Conservation (phyloP, 2,113 vertebrate species). For the Paramormyrops kingsleyae region DNA sequence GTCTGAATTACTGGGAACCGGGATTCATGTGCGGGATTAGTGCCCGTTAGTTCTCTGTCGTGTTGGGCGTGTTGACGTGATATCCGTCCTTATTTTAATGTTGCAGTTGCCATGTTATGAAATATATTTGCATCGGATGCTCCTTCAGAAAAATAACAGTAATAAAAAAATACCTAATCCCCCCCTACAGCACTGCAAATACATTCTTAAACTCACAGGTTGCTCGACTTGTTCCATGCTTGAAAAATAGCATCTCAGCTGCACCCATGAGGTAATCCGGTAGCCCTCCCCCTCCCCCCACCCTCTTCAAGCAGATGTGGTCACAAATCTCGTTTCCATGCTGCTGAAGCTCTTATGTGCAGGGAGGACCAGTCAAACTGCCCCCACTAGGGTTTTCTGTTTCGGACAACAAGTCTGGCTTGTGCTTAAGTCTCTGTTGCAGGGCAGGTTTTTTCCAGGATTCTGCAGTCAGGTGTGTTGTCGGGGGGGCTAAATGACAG, state of each 20-base stretch:
- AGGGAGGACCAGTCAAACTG: background rate
- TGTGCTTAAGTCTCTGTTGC: too few relatives aligned
- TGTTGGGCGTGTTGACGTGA: background rate
- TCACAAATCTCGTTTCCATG: background rate
- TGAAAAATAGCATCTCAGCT: slow-evolving; percentile 1
- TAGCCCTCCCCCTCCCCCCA: background rate
- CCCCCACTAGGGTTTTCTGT: background rate
- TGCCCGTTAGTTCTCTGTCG: background rate
- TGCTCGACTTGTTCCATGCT: background rate
- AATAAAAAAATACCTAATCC: background rate
- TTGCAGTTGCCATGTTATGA: background rate
- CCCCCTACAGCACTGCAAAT: too few relatives aligned
- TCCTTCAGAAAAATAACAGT: background rate
- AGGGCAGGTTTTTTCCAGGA: background rate
- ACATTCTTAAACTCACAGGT: background rate
- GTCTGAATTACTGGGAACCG: background rate
- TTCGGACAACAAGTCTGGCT: background rate
- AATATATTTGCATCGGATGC: background rate
- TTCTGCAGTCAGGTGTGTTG: background rate
- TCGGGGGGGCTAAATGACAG: background rate
- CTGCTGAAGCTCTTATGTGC: background rate
- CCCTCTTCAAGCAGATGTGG: background rate
- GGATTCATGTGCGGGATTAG: background rate
- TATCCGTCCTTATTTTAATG: background rate
- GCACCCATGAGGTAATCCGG: background rate